phyloP scores from a whole-genome alignment of 2,888 invertebrate species.

The Apamea crenata region DNA sequence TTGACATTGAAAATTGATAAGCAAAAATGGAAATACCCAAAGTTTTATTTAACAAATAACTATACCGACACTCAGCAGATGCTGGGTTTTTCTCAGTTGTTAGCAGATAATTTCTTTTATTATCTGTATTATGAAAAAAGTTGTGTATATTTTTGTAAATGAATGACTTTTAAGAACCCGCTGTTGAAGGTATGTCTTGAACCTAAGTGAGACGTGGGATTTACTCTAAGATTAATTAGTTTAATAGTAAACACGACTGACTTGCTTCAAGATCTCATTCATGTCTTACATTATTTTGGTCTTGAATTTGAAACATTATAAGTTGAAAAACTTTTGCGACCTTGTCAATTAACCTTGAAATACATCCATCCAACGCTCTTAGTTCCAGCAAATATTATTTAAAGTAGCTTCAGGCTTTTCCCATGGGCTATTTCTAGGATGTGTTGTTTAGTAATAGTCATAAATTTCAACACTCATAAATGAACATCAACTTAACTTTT shows the following conservation, averaged over 20 bases:
- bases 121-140: neutral
- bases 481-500: neutral
- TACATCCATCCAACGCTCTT: neutral
- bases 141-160: neutral
- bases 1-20: conserved; percentile 27
- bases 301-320: conserved; percentile 3
- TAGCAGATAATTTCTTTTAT: neutral
- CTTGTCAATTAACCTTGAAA: conserved; percentile 40
- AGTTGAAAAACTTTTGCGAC: neutral
- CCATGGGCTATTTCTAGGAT: conserved; percentile 2
- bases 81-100: neutral
- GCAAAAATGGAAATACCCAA: neutral
- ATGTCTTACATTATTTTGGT: neutral
- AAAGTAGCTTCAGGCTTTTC: conserved; percentile 9
- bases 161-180: neutral
- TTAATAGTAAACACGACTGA: neutral
- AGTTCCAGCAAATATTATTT: conserved; percentile 8
- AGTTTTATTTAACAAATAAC: neutral
- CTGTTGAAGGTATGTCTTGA: neutral
- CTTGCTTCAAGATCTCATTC: neutral
- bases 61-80: neutral
- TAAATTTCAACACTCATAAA: neutral
- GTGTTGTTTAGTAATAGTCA: neutral
- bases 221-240: neutral
- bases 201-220: neutral